A percentile compares a stretch with the other conserved stretches of the same genome.
These are phyloP conservation scores for Calameuta idolon DNA, from an alignment of 2,888 invertebrate genomes.

Conservation along the genomic window DNA sequence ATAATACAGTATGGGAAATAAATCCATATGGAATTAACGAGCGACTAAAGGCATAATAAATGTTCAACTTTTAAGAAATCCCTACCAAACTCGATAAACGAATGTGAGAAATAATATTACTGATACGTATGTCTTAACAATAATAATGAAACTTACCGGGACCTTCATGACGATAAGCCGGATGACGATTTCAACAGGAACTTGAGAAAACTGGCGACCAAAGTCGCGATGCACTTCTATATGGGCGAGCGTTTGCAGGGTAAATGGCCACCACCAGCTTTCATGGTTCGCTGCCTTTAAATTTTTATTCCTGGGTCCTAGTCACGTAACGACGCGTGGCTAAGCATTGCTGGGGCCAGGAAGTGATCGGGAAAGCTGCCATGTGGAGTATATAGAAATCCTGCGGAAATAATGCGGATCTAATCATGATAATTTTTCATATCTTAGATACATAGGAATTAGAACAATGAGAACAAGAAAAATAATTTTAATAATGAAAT, in stretches of 20 bases:
- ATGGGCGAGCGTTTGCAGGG: slow-evolving; percentile 49
- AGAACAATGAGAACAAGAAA: too few species aligned
- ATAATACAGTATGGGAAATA: too few species aligned
- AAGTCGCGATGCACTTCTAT: slow-evolving; percentile 60
- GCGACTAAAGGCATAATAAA: too few species aligned
- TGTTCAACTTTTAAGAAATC: too few species aligned
- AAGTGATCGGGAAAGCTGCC: slow-evolving; percentile 43
- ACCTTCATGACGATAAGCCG: slow-evolving; percentile 52
- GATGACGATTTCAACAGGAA: slow-evolving; percentile 48
- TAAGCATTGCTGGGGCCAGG: slow-evolving; percentile 41
- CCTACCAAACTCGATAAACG: too few species aligned
- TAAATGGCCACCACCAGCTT: slow-evolving; percentile 47
- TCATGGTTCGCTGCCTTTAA: slow-evolving; percentile 52
- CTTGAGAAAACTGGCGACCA: slow-evolving; percentile 56
- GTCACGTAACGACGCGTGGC: slow-evolving; percentile 43
- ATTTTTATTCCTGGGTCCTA: slow-evolving; percentile 31
- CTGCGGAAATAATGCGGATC: neutral
- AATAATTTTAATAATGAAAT: too few species aligned
- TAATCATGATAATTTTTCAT: too few species aligned
- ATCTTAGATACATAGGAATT: too few species aligned
- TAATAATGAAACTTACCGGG: slow-evolving; percentile 48
- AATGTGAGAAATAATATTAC: too few species aligned
- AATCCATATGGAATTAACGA: too few species aligned
- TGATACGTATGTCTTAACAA: too few species aligned
- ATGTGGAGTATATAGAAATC: neutral